Conservation (phyloP, 2,113 vertebrate genomes). For the Rhodinocichla rosea region DNA sequence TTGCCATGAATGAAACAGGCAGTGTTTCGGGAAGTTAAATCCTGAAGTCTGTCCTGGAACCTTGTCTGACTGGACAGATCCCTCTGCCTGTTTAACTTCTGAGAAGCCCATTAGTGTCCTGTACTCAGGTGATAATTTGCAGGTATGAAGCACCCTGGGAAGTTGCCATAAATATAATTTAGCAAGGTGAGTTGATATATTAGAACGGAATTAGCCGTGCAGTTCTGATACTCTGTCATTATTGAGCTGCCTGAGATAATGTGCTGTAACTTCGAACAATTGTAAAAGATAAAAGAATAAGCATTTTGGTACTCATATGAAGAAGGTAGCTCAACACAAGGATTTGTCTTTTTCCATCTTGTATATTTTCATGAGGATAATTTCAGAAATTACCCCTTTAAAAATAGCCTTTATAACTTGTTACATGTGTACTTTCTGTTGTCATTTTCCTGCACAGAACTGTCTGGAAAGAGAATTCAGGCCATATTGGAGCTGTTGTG, state of each 20-base stretch:
- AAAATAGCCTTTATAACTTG: not conserved
- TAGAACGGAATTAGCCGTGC: not conserved
- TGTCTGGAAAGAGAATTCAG: not conserved
- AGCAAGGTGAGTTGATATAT: not conserved
- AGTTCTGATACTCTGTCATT: not conserved
- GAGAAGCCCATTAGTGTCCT: accelerated
- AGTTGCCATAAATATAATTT: not conserved
- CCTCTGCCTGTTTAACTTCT: not conserved
- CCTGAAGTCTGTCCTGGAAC: not conserved
- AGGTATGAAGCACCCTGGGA: not conserved
- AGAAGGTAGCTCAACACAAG: not conserved
- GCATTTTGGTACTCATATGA: accelerated
- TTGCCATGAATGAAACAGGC: not conserved
- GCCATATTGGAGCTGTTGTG: not conserved
- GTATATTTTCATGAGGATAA: accelerated
- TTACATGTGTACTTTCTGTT: not conserved
- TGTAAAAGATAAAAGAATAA: not conserved
- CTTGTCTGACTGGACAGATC: not conserved
- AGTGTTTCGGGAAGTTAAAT: not conserved
- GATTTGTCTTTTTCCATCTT: not conserved
- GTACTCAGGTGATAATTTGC: not conserved
- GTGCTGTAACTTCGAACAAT: not conserved
- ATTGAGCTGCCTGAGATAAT: not conserved
- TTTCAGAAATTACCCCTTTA: not conserved
- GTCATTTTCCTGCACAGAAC: not conserved